These are phyloP conservation scores for Psittacara wagleri DNA, from an alignment of 2,113 vertebrate species.

Conservation along the genomic window DNA sequence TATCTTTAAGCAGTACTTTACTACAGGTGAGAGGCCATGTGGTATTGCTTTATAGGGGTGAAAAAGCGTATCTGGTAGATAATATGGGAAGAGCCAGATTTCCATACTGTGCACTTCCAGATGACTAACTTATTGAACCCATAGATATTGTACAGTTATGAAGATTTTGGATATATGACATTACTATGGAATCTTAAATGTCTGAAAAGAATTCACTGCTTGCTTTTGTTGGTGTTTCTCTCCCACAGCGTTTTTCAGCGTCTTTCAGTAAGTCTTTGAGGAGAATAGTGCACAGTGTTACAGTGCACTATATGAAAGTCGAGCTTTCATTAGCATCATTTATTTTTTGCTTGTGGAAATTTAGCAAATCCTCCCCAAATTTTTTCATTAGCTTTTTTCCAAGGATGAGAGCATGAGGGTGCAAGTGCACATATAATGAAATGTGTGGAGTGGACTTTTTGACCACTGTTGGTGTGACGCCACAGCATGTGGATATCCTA, in stretches of 20 bases:
- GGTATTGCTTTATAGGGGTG: neutral
- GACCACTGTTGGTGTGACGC: neutral
- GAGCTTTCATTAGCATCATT: neutral
- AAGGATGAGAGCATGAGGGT: neutral
- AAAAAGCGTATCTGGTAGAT: neutral
- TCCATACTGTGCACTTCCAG: neutral
- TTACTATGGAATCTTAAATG: neutral
- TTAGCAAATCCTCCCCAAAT: neutral
- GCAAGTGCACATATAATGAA: neutral
- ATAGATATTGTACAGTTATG: neutral
- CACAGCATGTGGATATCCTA: neutral
- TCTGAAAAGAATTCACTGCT: neutral
- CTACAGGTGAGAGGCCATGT: neutral
- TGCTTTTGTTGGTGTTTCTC: neutral
- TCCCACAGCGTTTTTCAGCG: neutral
- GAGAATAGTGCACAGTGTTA: neutral
- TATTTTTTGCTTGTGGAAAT: neutral
- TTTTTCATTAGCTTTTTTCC: neutral
- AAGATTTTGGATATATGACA: neutral
- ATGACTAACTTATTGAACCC: neutral
- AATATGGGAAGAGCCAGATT: neutral
- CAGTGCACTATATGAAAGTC: neutral
- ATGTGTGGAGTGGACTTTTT: neutral
- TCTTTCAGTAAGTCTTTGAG: neutral
- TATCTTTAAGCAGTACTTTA: neutral